Evolutionary conservation across 2,888 invertebrate species (phyloP), one percentile per base, ranked within the genome.

Genomic region (Petrolisthes cinctipes): DNA sequence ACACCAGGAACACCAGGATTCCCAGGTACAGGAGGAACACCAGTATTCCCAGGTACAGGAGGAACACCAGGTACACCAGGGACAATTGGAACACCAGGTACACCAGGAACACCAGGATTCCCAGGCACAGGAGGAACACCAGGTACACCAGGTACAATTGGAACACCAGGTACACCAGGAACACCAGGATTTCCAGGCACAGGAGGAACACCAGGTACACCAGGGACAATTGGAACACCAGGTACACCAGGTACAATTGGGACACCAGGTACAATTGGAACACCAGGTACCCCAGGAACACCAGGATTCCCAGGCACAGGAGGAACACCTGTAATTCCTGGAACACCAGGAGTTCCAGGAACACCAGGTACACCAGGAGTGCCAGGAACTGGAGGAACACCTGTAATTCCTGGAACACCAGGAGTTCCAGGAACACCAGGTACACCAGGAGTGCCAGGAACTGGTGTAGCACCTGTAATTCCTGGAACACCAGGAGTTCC

Each of bases 391-490:
- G n/a, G n/a, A n/a, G n/a, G 81, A 51, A n/a, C 20, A 20, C 37
- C 81, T 11, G 6, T 5, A 5, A 23, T 7, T 0, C 56, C 57
- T 76, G 83, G 83, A 57, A 9, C 6, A 5, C 37, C 51, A 17
- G 2, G 68, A 79, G 53, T 5, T 5, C 23, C 53, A 79, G 61
- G 23, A 9, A 11, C 3, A 6, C 11, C 80, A 11, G 80, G 80
- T 5, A n/a, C 17, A n/a, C 23, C 57, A 56, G 80, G 80, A 56
- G 20, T 7, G 5, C 56, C 80, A 23, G 80, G 80, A 80, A 80
- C 82, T 23, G 20, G 51, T 66, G 82, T 23, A 82, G 53, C 7
- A 4, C 82, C 82, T 23, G 82, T 61, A 66, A 6, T 14, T 11
- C 54, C 68, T 17, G 82, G 66, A 6, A 37, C 51, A 5, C 82